Evolutionary conservation across 2,113 vertebrate species (phyloP), one percentile per base, ranked within the genome.

Genomic region (Sebastes fasciatus): DNA sequence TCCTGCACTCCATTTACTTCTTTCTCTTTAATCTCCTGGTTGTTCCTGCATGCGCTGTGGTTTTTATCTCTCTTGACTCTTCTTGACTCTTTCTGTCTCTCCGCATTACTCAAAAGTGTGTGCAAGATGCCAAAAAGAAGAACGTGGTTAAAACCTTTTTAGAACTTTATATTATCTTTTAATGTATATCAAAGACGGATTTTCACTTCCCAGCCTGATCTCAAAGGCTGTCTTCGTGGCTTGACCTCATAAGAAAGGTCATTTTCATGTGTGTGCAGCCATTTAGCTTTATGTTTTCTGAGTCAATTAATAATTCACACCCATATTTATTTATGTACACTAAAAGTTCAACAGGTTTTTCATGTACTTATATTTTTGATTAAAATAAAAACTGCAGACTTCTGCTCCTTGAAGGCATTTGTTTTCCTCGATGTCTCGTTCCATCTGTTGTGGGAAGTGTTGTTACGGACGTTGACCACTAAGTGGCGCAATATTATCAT

Each of bases 401-500:
- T 55, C 12, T 57, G 19, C 0, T 45, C 8, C 55, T 4, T 17
- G 40, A 26, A 19, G 19, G 0, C 13, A 4, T 7, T 46, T 5
- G 64, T 21, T 54, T 74, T n/a, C 10, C 5, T 8, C 34, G 0
- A 3, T 23, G 8, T 9, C 2, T 49, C 61, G 0, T 1, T 13
- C 16, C 52, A 19, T 46, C n/a, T 80, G 73, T 49, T 62, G 80
- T 57, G 52, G 5, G 13, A 12, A 43, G 0, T 80, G 85, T 19
- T 45, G 77, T 87, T 86, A 1, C 45, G 8, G 23, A 19, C 9
- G 34, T 17, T 43, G 34, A 21, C 88, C 93, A 91, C 88, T 73
- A 68, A 57, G 89, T 69, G 93, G 91, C 23, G 79, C 89, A 85
- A 4, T 19, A 4, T 52, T 6, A 72, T 84, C 86, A 77, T 9